Evolutionary conservation across 2,113 vertebrate species (phyloP), one percentile per base, ranked within the genome.

Genomic region (Channa argus): DNA sequence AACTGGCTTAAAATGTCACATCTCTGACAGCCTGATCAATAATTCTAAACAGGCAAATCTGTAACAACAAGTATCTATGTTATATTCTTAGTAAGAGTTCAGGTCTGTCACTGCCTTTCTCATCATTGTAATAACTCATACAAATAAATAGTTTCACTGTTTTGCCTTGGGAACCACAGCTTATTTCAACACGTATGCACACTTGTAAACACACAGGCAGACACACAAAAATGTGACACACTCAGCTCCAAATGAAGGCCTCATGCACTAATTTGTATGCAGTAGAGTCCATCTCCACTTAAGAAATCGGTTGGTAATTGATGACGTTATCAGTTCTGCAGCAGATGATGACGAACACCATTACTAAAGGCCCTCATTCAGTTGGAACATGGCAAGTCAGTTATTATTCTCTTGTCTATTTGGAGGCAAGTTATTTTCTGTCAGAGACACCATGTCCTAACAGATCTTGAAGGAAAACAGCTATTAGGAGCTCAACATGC

Each of bases 241-340:
- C 39, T 55, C 46, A 50, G 55, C 41, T 53, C 46, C 15, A 62
- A 33, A 86, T 73, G 44, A 65, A 77, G 58, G 56, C 45, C 36
- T 54, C 34, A 51, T 41, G 2, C 38, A 45, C 66, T 80, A 61
- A 77, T 84, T 82, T 64, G 64, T 39, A 80, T 85, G 79, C 86
- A 74, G n/a, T 2, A 11, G 45, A 56, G 8, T n/a, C 39, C 50
- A 34, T 50, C 58, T 62, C 56, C 61, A 60, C 72, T 86, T 43
- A 70, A 79, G 67, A 73, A 74, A 63, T 10, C 0, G 10, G 12
- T 46, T 13, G 11, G 63, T 82, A 82, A 80, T 79, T 79, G 70
- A 89, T 86, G 62, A 82, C 65, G 59, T 83, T 71, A 76, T 76
- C 66, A 49, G 71, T 74, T 77, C 71, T 0, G 5, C 74, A 9